Percentiles rank a stretch among this genome's conserved stretches.
These are phyloP conservation scores for Cephalotes varians DNA, from an alignment of 2,888 invertebrate species.

Conservation along the genomic window DNA sequence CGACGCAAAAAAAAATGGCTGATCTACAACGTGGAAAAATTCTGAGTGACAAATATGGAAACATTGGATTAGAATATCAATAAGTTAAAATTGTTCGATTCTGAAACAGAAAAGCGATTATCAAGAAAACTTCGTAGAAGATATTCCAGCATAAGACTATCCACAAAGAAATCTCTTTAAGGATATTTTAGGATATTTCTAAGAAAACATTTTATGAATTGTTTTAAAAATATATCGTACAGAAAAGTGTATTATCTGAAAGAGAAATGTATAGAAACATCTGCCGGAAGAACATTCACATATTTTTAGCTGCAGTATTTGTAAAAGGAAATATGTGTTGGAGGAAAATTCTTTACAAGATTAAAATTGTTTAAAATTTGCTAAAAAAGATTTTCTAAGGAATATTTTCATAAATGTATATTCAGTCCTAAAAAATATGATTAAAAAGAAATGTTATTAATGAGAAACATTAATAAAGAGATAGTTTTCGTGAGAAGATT, in stretches of 20 bases:
- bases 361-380: too few relatives aligned
- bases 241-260: not conserved
- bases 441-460: not conserved
- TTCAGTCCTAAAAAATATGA: not conserved
- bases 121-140: not conserved
- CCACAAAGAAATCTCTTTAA: too few relatives aligned
- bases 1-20: not conserved
- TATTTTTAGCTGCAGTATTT: not conserved
- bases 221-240: not conserved
- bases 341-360: not conserved
- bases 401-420: not conserved
- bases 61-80: not conserved
- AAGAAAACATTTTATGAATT: not conserved
- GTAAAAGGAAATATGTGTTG: not conserved
- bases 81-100: conserved; percentile 14
- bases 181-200: too few relatives aligned
- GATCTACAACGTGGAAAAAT: not conserved
- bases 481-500: not conserved
- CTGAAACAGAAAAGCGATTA: not conserved
- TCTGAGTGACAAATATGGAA: not conserved
- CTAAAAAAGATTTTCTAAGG: not conserved
- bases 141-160: too few relatives aligned
- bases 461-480: not conserved
- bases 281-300: not conserved
- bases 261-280: not conserved